phyloP scores from a whole-genome alignment of 2,888 invertebrate species.

The Tiphia femorata region DNA sequence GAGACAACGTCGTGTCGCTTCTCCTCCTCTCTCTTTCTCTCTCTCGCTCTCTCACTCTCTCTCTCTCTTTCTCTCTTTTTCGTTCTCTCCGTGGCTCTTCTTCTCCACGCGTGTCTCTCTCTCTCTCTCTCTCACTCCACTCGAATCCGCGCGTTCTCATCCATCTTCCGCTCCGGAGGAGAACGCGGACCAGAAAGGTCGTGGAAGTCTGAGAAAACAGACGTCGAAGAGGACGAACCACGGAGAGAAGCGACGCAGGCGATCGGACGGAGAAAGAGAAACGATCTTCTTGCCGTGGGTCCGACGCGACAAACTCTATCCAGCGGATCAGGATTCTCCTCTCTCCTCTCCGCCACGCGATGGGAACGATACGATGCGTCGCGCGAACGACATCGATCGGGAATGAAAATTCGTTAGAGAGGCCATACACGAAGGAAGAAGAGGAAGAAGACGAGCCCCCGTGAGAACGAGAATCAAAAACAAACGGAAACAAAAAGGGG shows the following conservation, averaged over 20 bases:
- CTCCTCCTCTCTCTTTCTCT: background rate
- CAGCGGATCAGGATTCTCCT: too few relatives aligned
- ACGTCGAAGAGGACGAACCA: background rate
- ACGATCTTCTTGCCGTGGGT: too few relatives aligned
- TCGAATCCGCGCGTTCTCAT: background rate
- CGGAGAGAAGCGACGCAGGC: background rate
- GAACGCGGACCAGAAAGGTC: too few relatives aligned
- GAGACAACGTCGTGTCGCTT: background rate
- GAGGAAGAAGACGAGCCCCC: too few relatives aligned
- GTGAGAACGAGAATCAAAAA: background rate
- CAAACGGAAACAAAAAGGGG: slow-evolving; percentile 17
- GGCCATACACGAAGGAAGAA: background rate
- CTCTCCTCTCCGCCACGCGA: too few relatives aligned
- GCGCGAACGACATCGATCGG: background rate
- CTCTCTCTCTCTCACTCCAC: background rate
- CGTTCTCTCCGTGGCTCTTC: too few relatives aligned
- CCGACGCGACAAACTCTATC: too few relatives aligned
- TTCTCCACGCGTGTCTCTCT: too few relatives aligned
- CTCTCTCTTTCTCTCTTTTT: background rate
- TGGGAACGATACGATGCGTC: background rate
- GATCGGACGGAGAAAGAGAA: background rate
- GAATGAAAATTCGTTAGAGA: background rate
- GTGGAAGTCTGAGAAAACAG: too few relatives aligned
- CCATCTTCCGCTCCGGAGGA: background rate
- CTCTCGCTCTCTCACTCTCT: too few relatives aligned